A percentile compares a stretch with the other conserved stretches of the same genome.
Conservation (phyloP, 2,888 invertebrate species). For the Chirona hameri region DNA sequence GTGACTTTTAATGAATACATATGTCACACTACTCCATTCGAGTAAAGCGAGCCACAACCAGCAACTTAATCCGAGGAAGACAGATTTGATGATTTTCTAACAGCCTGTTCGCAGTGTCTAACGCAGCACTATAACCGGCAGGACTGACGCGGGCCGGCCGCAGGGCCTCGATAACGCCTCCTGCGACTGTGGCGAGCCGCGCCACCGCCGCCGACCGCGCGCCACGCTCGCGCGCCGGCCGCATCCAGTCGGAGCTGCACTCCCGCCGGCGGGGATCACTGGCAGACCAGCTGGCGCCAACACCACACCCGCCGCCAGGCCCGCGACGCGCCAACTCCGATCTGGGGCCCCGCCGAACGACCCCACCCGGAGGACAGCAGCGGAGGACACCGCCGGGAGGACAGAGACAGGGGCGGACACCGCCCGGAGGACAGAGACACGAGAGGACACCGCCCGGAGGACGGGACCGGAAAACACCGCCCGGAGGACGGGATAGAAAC, state of each 20-base stretch:
- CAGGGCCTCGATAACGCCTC: background rate
- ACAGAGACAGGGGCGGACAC: too few relatives aligned
- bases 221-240: background rate
- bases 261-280: background rate
- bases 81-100: too few relatives aligned
- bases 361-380: background rate
- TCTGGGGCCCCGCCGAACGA: background rate
- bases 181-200: background rate
- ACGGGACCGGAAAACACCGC: background rate
- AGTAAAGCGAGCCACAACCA: too few relatives aligned
- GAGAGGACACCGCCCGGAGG: background rate
- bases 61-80: too few relatives aligned
- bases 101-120: too few relatives aligned
- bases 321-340: background rate
- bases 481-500: background rate
- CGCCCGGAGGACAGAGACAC: too few relatives aligned
- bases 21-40: too few relatives aligned
- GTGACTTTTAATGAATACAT: too few relatives aligned
- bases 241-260: slow-evolving; percentile 9
- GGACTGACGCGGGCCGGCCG: background rate
- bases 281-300: background rate
- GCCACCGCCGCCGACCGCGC: background rate
- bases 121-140: too few relatives aligned
- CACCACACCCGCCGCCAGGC: background rate
- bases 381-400: background rate